These are phyloP conservation scores for Sminthurinus aureus DNA, from an alignment of 2,888 invertebrate genomes.

Conservation along the genomic window DNA sequence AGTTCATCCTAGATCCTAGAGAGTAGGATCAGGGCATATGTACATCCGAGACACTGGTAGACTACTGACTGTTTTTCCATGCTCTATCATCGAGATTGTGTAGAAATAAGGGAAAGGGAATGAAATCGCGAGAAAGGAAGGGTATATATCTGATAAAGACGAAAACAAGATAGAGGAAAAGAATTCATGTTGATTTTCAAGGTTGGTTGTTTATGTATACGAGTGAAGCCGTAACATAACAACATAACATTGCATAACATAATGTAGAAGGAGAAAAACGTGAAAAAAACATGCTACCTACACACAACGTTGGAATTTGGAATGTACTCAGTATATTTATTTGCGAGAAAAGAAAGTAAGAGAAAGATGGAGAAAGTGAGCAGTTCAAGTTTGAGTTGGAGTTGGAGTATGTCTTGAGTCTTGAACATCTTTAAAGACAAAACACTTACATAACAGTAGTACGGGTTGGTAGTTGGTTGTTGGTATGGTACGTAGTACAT, in stretches of 20 bases:
- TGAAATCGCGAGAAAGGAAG: no score
- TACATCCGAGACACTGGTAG: neutral
- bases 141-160: neutral
- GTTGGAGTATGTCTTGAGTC: neutral
- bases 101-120: neutral
- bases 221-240: neutral
- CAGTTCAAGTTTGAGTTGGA: neutral
- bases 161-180: slow-evolving; percentile 3
- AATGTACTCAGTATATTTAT: neutral
- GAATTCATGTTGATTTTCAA: neutral
- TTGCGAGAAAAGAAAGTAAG: neutral
- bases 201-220: neutral
- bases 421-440: neutral
- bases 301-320: no score
- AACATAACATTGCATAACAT: no score
- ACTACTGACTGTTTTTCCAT: neutral
- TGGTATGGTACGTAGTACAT: no score
- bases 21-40: neutral
- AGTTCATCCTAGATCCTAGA: neutral
- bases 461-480: no score
- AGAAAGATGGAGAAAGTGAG: neutral
- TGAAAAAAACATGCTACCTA: no score
- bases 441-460: neutral
- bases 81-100: neutral
- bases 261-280: no score